Evolutionary conservation across 2,113 vertebrate species (phyloP), one percentile per base, ranked within the genome.

Genomic region (Silurus glanis): DNA sequence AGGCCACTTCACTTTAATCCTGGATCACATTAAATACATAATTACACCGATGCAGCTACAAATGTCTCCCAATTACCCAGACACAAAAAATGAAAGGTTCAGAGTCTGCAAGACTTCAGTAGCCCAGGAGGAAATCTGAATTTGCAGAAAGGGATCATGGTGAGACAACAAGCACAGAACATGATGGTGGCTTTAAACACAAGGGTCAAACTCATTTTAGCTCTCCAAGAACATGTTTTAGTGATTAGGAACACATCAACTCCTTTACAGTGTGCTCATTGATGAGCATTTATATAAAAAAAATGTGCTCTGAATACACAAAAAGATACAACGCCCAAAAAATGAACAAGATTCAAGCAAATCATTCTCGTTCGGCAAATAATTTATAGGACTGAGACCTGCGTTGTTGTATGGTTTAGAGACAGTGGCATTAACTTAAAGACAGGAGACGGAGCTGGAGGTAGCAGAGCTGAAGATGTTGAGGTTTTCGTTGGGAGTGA

Each of bases 1-100:
- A 87, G 82, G 87, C 81, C 88, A 69, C 59, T 90, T 85, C 81
- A 76, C 91, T 92, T 89, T 94, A 92, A 94, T 94, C 92, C 91
- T 87, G 51, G 87, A 91, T 90, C 89, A 92, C 89, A 93, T 89
- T 93, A 93, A 91, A 92, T 72, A 85, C 76, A 88, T 88, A 93
- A 94, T 94, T 93, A 93, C 91, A 90, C 56, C 61, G 85, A 88
- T 87, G 86, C 83, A 90, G 85, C 89, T 84, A 59, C 92, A 91
- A 91, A 90, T 80, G 69, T 87, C 87, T 86, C 51, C 37, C 87
- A 92, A 94, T 93, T 92, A 93, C 89, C 88, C 90, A 91, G 88
- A 90, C 90, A 90, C 90, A 89, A 90, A 89, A 80, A 75, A 80
- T 6, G 17, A 85, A 87, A 86, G 86, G 75, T 67, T 84, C 61